Evolutionary conservation across 30 jellyfish, hydroid and myxozoan genomes (phyloP).

Genomic region (Hydra vulgaris): DNA sequence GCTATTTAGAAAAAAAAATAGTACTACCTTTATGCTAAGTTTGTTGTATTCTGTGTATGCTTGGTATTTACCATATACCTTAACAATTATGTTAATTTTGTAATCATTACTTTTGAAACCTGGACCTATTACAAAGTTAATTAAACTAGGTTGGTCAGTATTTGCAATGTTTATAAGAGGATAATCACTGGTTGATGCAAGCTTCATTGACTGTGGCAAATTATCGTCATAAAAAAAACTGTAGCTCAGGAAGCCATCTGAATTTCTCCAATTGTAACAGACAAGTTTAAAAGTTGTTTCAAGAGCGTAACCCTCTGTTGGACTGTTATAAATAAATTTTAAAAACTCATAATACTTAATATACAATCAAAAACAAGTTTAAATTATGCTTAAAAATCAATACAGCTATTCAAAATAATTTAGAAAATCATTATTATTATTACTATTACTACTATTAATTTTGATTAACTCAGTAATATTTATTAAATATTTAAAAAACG

Average conservation of each 20-base stretch:
- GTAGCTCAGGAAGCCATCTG: constrained; percentile 41
- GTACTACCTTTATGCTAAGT: too few relatives aligned
- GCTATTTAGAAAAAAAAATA: too few relatives aligned
- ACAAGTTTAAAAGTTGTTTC: constrained; percentile 37
- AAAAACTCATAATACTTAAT: too few relatives aligned
- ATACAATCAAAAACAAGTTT: too few relatives aligned
- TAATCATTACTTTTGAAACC: constrained; percentile 38
- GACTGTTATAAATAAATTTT: too few relatives aligned
- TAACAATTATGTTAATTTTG: constrained; percentile 27
- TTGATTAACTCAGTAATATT: too few relatives aligned
- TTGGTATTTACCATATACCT: constrained; percentile 41
- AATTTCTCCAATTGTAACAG: constrained; percentile 47
- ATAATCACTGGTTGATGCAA: constrained; percentile 20
- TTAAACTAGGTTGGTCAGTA: constrained; percentile 39
- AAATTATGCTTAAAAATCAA: too few relatives aligned
- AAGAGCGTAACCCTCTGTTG: too few relatives aligned
- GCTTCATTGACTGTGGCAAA: neutral
- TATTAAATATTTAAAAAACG: too few relatives aligned
- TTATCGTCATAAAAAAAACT: constrained; percentile 34
- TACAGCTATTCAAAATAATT: too few relatives aligned
- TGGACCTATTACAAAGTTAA: constrained; percentile 34
- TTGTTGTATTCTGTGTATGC: constrained; percentile 34
- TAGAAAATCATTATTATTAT: too few relatives aligned
- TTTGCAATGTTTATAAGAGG: constrained; percentile 40
- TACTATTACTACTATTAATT: too few relatives aligned